Percentiles rank a stretch among this genome's conserved stretches.
These are phyloP conservation scores for Psophia crepitans DNA, from an alignment of 2,113 vertebrate genomes.

Conservation along the genomic window DNA sequence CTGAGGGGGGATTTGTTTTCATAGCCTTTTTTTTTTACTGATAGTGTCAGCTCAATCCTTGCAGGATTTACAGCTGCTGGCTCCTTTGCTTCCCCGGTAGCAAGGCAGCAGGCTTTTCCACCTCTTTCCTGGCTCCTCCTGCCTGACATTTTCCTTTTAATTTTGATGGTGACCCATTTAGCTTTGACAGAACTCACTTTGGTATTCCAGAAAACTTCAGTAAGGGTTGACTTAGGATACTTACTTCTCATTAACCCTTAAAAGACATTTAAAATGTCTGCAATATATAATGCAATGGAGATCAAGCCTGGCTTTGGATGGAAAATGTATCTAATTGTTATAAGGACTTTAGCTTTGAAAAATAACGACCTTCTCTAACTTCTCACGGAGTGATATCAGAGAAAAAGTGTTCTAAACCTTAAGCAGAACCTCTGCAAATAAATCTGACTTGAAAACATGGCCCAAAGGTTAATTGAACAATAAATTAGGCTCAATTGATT, in stretches of 20 bases:
- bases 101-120: neutral
- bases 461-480: neutral
- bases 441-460: neutral
- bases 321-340: neutral
- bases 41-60: neutral
- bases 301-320: neutral
- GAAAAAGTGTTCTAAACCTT: neutral
- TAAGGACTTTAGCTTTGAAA: neutral
- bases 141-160: neutral
- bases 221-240: neutral
- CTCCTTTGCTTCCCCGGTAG: neutral
- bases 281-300: neutral
- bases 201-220: neutral
- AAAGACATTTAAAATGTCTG: neutral
- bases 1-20: neutral
- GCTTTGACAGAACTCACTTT: neutral
- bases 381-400: neutral
- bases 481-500: neutral
- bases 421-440: neutral
- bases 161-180: constrained; percentile 37
- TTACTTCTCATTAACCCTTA: neutral
- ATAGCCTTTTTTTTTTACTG: neutral
- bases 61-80: neutral
- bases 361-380: neutral
- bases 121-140: neutral